Evolutionary conservation across 2,113 vertebrate genomes (phyloP), one percentile per base, ranked within the genome.

Genomic region (Tenrec ecaudatus): DNA sequence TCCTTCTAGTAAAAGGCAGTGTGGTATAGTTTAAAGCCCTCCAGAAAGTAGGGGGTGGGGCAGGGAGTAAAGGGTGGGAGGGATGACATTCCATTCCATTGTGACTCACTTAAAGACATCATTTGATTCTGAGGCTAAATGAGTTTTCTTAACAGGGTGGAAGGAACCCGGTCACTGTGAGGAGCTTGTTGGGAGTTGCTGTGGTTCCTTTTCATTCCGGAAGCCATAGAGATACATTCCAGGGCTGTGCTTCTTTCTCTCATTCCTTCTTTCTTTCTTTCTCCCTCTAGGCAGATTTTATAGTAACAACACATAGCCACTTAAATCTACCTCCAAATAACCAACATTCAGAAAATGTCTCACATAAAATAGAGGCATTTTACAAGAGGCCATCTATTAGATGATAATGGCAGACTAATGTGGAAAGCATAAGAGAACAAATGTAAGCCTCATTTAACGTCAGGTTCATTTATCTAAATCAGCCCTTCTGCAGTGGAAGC

Each of bases 401-500:
- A 88, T 96, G 97, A 97, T 96, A 97, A 96, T 97, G 97, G 93
- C 89, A 96, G 92, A 96, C 92, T 97, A 93, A 96, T 84, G 90
- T 77, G 92, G 88, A 97, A 96, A 82, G 43, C 68, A 71, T 92
- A 91, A 87, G 87, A 96, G 97, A 97, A 97, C 82, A 95, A 89
- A 96, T 95, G 96, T 75, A n/a, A 81, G 92, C 93, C 94, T 94
- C 89, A 95, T 85, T 86, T 73, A 96, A 97, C 29, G 76, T 81
- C 27, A 68, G 89, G 87, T 71, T 86, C 96, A 93, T 97, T 98
- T 97, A 94, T 90, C 97, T 95, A 78, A 96, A 93, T 95, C 83
- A 93, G 60, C 62, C 78, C 87, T 97, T 95, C 95, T 95, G 75
- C 78, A 95, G 36, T 75, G 76, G 89, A 92, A 93, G 85, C 92